Evolutionary conservation across 30 jellyfish, hydroid and myxozoan genomes (phyloP).

Genomic region (Rhopilema esculentum): DNA sequence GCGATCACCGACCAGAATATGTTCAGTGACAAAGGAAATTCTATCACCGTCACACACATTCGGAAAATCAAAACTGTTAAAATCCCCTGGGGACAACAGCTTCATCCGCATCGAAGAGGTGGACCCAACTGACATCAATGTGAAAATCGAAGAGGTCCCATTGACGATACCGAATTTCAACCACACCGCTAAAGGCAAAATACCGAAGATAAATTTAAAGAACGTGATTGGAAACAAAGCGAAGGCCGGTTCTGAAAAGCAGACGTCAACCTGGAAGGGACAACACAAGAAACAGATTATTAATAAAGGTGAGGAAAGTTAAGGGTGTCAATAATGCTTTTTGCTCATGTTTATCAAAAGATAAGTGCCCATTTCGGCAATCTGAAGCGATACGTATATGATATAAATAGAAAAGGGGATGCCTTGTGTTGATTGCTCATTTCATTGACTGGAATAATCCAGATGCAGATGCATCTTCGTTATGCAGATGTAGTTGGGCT

Average conservation of each 20-base stretch:
- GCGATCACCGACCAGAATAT: constrained; percentile 77
- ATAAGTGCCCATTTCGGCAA: no score
- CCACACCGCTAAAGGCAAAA: constrained; percentile 71
- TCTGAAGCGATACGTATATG: no score
- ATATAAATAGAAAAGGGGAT: no score
- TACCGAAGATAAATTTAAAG: constrained; percentile 73
- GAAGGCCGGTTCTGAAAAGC: constrained; percentile 29
- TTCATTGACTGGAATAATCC: no score
- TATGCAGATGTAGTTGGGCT: no score
- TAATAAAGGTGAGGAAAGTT: constrained; percentile 54
- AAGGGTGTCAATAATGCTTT: neutral
- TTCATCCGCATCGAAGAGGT: constrained; percentile 94
- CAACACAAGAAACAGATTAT: constrained; percentile 64
- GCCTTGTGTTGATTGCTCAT: no score
- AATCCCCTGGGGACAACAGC: constrained; percentile 70
- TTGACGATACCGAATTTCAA: constrained; percentile 83
- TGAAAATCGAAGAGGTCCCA: constrained; percentile 94
- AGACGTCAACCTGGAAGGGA: constrained; percentile 39
- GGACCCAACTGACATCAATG: constrained; percentile 86
- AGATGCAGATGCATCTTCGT: no score
- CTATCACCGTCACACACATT: constrained; percentile 61
- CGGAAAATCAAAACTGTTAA: constrained; percentile 72
- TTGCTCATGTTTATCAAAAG: no score
- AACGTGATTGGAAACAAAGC: constrained; percentile 37
- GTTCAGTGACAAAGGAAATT: constrained; percentile 60